A percentile compares a stretch with the other conserved stretches of the same genome.
Conservation (phyloP, 2,888 invertebrate species). For the Limnephilus auricula region DNA sequence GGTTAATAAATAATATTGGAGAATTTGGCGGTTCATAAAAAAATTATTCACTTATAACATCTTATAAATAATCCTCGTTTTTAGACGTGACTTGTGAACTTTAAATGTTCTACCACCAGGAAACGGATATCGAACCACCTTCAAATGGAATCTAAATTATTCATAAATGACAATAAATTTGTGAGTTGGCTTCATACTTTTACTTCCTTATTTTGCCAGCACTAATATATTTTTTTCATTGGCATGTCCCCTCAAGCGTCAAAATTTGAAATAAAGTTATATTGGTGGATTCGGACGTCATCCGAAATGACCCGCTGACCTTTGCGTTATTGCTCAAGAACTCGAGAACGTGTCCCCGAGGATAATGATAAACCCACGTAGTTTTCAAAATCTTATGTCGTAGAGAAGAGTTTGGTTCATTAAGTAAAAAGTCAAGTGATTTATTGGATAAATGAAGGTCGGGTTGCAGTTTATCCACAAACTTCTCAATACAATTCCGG, state of each 20-base stretch:
- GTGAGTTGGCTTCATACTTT: neutral
- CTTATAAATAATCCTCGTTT: neutral
- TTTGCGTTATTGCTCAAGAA: neutral
- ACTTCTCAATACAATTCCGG: neutral
- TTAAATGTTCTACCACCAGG: neutral
- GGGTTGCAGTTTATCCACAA: neutral
- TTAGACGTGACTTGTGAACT: neutral
- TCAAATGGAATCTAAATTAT: neutral
- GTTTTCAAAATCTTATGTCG: too few relatives aligned
- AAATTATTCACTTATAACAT: neutral
- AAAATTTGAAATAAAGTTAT: neutral
- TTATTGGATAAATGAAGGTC: neutral
- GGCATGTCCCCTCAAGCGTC: constrained; percentile 2
- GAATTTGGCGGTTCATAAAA: neutral
- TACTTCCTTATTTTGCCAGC: neutral
- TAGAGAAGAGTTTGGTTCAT: neutral
- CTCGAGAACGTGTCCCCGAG: neutral
- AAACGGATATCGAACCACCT: neutral
- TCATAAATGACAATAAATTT: neutral
- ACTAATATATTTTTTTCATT: neutral
- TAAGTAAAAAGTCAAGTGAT: neutral
- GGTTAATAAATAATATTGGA: neutral
- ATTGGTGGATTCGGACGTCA: neutral
- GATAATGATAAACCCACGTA: neutral
- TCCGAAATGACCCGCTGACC: neutral